Evolutionary conservation across 2,113 vertebrate species (phyloP).

Genomic region (Regulus satrapa): DNA sequence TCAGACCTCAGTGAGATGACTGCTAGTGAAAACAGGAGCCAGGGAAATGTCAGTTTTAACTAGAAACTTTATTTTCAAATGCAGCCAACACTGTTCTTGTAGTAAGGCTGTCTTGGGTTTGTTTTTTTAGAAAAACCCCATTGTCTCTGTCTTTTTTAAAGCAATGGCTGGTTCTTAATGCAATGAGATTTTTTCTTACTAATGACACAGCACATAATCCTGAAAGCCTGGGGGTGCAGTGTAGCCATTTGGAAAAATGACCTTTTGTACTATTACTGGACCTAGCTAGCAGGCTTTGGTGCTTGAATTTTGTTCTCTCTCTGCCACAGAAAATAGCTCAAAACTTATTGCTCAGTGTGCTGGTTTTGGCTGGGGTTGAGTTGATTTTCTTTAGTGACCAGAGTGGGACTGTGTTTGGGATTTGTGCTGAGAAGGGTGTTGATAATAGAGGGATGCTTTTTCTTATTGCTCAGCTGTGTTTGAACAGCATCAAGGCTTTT

Average conservation of each 20-base stretch:
- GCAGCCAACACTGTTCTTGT: background rate
- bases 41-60: slow-evolving; percentile 1
- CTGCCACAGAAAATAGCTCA: background rate
- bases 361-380: background rate
- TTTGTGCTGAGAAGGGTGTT: background rate
- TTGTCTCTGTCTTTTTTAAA: background rate
- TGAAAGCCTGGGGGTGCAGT: background rate
- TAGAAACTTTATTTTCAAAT: slow-evolving; percentile 6
- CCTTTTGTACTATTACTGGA: background rate
- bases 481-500: background rate
- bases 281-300: background rate
- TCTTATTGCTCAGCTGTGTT: background rate
- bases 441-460: background rate
- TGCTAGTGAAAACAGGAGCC: background rate
- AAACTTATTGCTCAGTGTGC: background rate
- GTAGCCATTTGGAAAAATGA: slow-evolving; percentile 14
- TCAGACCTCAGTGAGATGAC: background rate
- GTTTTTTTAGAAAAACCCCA: background rate
- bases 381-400: background rate
- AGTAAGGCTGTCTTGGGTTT: background rate
- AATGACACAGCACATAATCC: background rate
- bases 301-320: background rate
- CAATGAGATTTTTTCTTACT: background rate
- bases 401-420: background rate
- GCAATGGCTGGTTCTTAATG: background rate